Percentiles rank a stretch among this genome's conserved stretches.
Evolutionary conservation across 2,888 invertebrate genomes (phyloP).

Genomic region (Zhuqinia jingwanae): DNA sequence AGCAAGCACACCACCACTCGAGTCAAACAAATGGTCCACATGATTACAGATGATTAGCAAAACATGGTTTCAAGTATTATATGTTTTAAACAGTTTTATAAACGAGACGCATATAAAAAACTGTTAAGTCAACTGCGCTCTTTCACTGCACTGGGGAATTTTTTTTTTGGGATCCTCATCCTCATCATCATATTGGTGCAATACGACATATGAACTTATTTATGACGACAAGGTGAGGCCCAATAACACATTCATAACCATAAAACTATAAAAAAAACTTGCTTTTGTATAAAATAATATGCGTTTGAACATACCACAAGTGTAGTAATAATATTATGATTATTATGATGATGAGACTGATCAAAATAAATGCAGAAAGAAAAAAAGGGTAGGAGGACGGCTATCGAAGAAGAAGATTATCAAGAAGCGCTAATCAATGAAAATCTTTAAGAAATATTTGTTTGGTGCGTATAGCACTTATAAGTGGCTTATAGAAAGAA

Average conservation of each 20-base stretch:
- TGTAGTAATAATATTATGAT: constrained; percentile 17
- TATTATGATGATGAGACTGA: constrained; percentile 30
- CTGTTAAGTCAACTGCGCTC: not conserved
- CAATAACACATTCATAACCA: constrained; percentile 69
- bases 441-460: constrained; percentile 40
- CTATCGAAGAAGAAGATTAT: not conserved
- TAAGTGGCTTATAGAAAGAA: no score
- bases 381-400: not conserved
- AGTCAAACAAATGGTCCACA: constrained; percentile 55
- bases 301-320: not conserved
- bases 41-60: constrained; percentile 53
- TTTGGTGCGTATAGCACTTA: constrained; percentile 55
- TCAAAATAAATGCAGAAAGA: constrained; percentile 50
- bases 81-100: not conserved
- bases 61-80: constrained; percentile 37
- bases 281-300: constrained; percentile 46
- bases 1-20: no score
- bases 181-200: not conserved
- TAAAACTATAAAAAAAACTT: constrained; percentile 48
- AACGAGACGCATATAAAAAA: no score
- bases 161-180: not conserved
- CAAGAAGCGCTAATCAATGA: constrained; percentile 64
- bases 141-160: no score
- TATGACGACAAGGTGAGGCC: constrained; percentile 69
- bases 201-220: constrained; percentile 53